phyloP scores from a whole-genome alignment of 64 coral and sea anemone species.

The Platygyra sinensis region DNA sequence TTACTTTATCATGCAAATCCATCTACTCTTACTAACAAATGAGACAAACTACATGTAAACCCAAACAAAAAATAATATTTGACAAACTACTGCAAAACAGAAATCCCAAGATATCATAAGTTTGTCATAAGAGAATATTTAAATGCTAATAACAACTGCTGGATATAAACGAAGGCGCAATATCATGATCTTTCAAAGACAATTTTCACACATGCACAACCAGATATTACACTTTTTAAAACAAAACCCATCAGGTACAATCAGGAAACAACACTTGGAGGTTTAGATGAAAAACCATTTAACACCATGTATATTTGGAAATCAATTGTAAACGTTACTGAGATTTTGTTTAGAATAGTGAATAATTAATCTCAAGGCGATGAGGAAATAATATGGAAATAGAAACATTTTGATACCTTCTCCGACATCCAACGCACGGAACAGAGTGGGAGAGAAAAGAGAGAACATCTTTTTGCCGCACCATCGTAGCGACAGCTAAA shows the following conservation, averaged over 20 bases:
- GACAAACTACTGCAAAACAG: background rate
- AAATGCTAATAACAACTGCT: background rate
- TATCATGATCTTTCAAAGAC: background rate
- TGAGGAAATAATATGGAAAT: slow-evolving; percentile 34
- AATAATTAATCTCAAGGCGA: slow-evolving; percentile 54
- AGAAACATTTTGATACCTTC: slow-evolving; percentile 70
- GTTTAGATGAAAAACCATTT: slow-evolving; percentile 2
- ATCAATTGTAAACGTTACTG: slow-evolving; percentile 15
- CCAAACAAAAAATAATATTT: no score
- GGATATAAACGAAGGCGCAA: background rate
- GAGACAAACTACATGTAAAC: no score
- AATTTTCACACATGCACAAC: background rate
- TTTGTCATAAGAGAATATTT: background rate
- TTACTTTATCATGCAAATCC: no score
- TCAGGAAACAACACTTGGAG: background rate
- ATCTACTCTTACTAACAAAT: no score
- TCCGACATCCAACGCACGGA: slow-evolving; percentile 82
- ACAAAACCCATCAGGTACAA: background rate
- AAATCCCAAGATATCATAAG: background rate
- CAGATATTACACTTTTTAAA: background rate
- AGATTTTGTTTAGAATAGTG: slow-evolving; percentile 15
- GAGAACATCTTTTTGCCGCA: slow-evolving; percentile 82
- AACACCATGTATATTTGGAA: background rate
- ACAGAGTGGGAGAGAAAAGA: slow-evolving; percentile 80
- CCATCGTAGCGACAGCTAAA: slow-evolving; percentile 73